Evolutionary conservation across 2,113 vertebrate genomes (phyloP).

Genomic region (Notiomystis cincta): DNA sequence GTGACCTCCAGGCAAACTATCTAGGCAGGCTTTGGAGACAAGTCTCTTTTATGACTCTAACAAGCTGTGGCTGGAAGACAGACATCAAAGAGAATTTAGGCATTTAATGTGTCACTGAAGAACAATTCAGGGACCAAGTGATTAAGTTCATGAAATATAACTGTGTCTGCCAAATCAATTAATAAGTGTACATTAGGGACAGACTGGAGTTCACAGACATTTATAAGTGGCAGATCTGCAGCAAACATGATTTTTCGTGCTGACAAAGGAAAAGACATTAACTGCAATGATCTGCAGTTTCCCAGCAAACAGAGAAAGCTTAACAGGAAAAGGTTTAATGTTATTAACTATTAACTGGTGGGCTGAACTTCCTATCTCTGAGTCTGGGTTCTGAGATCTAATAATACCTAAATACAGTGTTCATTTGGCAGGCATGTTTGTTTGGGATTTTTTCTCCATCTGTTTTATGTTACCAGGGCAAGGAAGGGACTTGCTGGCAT

Average conservation of each 20-base stretch:
- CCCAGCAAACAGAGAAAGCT: not conserved
- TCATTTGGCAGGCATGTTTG: not conserved
- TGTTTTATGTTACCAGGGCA: not conserved
- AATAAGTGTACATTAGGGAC: not conserved
- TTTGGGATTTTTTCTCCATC: not conserved
- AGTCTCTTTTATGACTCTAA: not conserved
- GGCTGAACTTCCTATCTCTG: not conserved
- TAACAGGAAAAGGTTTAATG: not conserved
- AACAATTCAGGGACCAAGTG: not conserved
- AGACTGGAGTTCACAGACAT: not conserved
- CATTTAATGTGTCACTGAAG: not conserved
- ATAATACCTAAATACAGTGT: not conserved
- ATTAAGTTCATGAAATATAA: not conserved
- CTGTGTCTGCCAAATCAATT: not conserved
- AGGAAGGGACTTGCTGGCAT: not conserved
- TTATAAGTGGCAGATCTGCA: not conserved
- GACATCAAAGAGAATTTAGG: not conserved
- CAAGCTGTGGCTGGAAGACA: not conserved
- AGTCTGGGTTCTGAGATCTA: not conserved
- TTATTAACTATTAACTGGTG: not conserved
- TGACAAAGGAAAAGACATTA: not conserved
- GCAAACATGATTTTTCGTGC: constrained; percentile 28
- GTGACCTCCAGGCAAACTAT: not conserved
- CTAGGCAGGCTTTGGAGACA: not conserved
- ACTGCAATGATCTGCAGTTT: not conserved